Conservation (phyloP, 2,797 vertebrate species). For the Chaunax sp. region DNA sequence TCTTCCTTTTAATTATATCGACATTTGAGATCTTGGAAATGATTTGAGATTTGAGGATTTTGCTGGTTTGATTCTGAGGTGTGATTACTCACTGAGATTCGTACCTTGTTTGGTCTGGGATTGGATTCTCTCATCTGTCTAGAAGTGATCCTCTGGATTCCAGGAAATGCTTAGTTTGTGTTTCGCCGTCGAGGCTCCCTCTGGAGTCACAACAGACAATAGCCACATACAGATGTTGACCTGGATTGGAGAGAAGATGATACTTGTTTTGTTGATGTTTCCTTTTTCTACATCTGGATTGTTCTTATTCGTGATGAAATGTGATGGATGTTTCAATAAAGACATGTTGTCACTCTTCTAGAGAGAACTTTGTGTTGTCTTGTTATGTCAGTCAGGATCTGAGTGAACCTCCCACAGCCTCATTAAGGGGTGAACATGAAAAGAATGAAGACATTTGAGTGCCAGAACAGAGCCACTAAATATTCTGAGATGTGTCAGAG, state of each 20-base stretch:
- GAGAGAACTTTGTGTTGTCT: constrained; percentile 48
- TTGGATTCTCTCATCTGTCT: constrained; percentile 35
- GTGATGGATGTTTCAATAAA: constrained; percentile 75
- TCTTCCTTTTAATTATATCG: constrained; percentile 56
- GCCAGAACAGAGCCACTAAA: constrained; percentile 50
- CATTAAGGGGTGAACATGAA: constrained; percentile 71
- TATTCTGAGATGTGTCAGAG: constrained; percentile 59
- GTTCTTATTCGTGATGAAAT: constrained; percentile 62
- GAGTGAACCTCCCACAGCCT: constrained; percentile 64
- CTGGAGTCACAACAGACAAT: constrained; percentile 57
- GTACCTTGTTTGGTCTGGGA: constrained; percentile 55
- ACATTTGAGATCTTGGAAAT: constrained; percentile 54
- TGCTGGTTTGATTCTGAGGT: constrained; percentile 48
- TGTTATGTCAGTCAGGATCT: constrained; percentile 64
- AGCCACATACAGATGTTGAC: constrained; percentile 54
- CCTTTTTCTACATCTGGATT: constrained; percentile 40
- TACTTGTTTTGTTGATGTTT: constrained; percentile 40
- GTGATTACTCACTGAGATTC: constrained; percentile 26
- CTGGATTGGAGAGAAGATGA: constrained; percentile 33
- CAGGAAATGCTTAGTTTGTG: constrained; percentile 48
- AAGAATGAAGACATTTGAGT: constrained; percentile 63
- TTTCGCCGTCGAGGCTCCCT: constrained; percentile 40
- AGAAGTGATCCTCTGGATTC: constrained; percentile 28
- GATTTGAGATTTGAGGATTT: constrained; percentile 62
- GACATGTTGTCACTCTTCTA: constrained; percentile 49